A percentile compares a stretch with the other conserved stretches of the same genome.
These are phyloP conservation scores for Craniophora ligustri DNA, from an alignment of 2,888 invertebrate species.

Conservation along the genomic window DNA sequence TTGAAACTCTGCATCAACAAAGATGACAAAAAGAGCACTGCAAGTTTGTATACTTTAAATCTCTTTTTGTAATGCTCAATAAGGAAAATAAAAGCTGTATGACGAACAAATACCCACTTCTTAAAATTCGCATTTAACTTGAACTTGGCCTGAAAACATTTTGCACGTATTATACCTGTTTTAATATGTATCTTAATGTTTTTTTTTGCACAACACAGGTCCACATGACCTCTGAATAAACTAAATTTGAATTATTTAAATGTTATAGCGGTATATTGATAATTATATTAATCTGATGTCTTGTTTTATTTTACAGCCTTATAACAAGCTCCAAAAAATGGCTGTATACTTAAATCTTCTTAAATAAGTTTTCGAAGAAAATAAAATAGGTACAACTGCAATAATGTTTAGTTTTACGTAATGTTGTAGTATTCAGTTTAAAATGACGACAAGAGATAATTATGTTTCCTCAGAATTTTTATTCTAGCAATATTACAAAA, in stretches of 20 bases:
- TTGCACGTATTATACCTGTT: constrained; percentile 1
- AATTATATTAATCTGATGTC: too few species aligned
- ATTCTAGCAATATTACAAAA: neutral
- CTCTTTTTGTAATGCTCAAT: constrained; percentile 4
- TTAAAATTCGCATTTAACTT: constrained; percentile 21
- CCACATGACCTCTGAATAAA: too few species aligned
- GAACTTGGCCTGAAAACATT: constrained; percentile 39
- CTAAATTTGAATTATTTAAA: too few species aligned
- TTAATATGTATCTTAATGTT: neutral
- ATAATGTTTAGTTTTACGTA: too few species aligned
- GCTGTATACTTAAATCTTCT: too few species aligned
- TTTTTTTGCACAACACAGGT: neutral
- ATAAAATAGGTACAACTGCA: too few species aligned
- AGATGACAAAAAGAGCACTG: neutral
- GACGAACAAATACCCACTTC: constrained; percentile 1
- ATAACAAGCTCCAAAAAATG: too few species aligned
- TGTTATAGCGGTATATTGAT: too few species aligned
- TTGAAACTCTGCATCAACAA: constrained; percentile 10
- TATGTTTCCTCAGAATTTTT: neutral
- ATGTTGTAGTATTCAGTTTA: too few species aligned
- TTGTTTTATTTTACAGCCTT: constrained; percentile 23
- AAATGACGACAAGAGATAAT: neutral
- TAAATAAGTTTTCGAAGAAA: too few species aligned
- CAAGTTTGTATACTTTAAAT: neutral
- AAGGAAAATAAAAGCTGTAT: constrained; percentile 25